Conservation (phyloP, 2,888 invertebrate species). For the Seira sanloemensis region DNA sequence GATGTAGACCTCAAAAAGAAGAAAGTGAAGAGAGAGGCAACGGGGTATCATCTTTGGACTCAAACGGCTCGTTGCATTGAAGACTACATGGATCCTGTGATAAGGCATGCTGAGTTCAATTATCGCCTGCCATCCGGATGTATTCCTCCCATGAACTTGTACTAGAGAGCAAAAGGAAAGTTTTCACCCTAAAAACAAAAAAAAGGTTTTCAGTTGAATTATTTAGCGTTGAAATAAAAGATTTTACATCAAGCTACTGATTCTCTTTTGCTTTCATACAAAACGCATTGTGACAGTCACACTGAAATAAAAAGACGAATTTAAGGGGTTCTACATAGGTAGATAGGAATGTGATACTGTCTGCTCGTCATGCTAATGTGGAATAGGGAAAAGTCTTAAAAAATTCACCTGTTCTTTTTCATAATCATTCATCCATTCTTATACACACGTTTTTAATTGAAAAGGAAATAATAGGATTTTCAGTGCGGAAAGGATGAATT, state of each 20-base stretch:
- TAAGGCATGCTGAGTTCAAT: not conserved
- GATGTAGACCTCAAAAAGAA: not conserved
- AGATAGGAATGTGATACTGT: too few relatives aligned
- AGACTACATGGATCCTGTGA: conserved; percentile 41
- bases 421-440: not conserved
- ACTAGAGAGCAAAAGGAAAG: not conserved
- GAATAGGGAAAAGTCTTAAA: too few relatives aligned
- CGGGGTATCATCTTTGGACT: conserved; percentile 28
- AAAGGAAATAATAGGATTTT: conserved; percentile 36
- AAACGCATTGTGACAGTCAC: too few relatives aligned
- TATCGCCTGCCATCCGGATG: conserved; percentile 40
- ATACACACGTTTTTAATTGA: not conserved
- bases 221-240: too few relatives aligned
- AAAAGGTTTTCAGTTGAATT: too few relatives aligned
- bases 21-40: not conserved
- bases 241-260: too few relatives aligned
- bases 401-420: not conserved
- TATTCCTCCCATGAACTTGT: conserved; percentile 7
- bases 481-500: conserved; percentile 24
- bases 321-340: too few relatives aligned
- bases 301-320: too few relatives aligned
- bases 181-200: too few relatives aligned
- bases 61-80: conserved; percentile 21
- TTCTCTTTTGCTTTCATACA: too few relatives aligned
- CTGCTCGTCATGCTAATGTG: too few relatives aligned